Base-by-base conservation (phyloP, 2,113 vertebrate genomes). In the Protobothrops mucrosquamatus region DNA sequence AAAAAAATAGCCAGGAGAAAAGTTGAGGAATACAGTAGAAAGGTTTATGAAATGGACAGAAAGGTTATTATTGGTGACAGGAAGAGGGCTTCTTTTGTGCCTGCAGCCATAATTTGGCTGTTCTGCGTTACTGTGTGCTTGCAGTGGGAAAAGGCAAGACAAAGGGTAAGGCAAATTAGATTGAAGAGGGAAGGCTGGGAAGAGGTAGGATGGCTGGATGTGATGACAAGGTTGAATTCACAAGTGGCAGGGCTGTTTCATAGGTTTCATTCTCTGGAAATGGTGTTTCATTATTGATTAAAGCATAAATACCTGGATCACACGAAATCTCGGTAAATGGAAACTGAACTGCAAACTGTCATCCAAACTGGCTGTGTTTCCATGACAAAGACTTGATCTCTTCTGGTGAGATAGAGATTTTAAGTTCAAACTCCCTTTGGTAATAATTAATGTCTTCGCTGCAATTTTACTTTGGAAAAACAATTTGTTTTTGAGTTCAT, bases 401-500 rank as follows among this genome's bases (percentile, higher is more conserved):
- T 95, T 94, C 39, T 94, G 15, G 23, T 3, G 51, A 91, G 1
- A 4, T 0, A 54, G 2, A 4, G 88, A 11, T 51, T 91, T 2
- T 59, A 96, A 94, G 85, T 93, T 93, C 88, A 95, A 26, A 7
- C 1, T 92, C 39, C 22, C 43, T 15, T 6, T 56, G 24, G 5
- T 90, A 94, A 94, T 29, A 29, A 26, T n/a, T 90, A 95, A 90
- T 23, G 92, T 7, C 61, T 2, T 2, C 87, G 29, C 29, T 93
- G 4, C 15, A 59, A 94, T 92, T 94, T 93, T 54, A 92, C 0
- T 89, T 94, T 85, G n/a, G 6, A 23, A 1, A 93, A 3, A 54
- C 2, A 52, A 81, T 91, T 94, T 96, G 1, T 81, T 94, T 87
- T 46, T 92, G 59, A 96, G 85, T 59, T n/a, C 9, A 57, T 93